Evolutionary conservation across 2,113 vertebrate species (phyloP), one percentile per base, ranked within the genome.

Genomic region (Otocyon megalotis): DNA sequence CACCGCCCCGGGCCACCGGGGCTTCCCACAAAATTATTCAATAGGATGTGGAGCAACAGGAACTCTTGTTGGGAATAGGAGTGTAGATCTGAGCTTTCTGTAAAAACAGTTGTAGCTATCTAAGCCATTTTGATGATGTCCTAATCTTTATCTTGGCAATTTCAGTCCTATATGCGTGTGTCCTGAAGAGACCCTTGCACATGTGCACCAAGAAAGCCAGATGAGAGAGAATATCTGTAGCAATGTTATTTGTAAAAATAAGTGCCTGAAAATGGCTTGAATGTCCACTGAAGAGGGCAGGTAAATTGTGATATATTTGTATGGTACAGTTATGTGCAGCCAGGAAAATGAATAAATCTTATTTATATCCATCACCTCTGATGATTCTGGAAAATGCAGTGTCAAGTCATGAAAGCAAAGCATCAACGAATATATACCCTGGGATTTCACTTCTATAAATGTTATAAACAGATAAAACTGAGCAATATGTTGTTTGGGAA

Each of bases 81-180:
- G 20, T 74, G 8, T 58, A 20, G 10, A 9, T 28, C 2, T 71
- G 69, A 80, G 1, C 5, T 54, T 16, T 90, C 28, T 58, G 43
- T 32, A 71, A 82, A 69, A 62, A 1, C 13, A 9, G 11, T 3
- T 2, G 54, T 16, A 53, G 63, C n/a, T 7, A 8, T 19, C 11
- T 54, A 10, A 8, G 32, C 9, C 20, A 56, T 3, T 10, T 28
- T 30, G 9, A 13, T 17, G 65, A 6, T 24, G 12, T n/a, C 69
- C 88, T 30, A 2, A 28, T n/a, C 22, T 32, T 6, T 17, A 20
- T 8, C 22, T 30, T 12, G 12, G 13, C 58, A 16, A 9, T 12
- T 37, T 22, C 17, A 24, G 8, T 22, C 0, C 2, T 1, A 65
- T 14, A 13, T 12, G 3, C 48, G 4, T 5, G 4, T 2, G 22